Evolutionary conservation across 1,140 invertebrate genomes (phyloP).

Genomic region (Drosophila pseudoananassae): DNA sequence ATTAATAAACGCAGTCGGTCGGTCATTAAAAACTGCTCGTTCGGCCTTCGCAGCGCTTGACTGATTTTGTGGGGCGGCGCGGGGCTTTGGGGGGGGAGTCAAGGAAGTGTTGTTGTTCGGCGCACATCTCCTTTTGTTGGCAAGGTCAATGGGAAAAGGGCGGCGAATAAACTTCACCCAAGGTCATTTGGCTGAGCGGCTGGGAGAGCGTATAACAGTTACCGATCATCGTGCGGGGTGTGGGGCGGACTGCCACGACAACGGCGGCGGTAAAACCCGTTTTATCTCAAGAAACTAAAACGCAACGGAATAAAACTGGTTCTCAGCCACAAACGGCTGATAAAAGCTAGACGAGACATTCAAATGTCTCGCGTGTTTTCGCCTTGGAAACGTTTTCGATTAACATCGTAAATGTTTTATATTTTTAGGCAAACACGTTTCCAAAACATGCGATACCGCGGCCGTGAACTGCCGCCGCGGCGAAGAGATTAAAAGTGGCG

Average conservation of each 20-base stretch:
- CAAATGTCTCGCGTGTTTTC: slow-evolving; percentile 8
- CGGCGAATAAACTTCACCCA: slow-evolving; percentile 23
- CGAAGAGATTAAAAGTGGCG: slow-evolving; percentile 11
- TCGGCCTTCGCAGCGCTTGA: slow-evolving; percentile 35
- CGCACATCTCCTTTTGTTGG: slow-evolving; percentile 11
- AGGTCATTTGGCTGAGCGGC: slow-evolving; percentile 21
- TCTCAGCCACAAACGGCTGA: slow-evolving; percentile 16
- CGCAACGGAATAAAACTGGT: slow-evolving; percentile 42
- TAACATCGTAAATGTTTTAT: slow-evolving; percentile 20
- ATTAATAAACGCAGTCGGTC: slow-evolving; percentile 26
- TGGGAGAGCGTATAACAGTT: slow-evolving; percentile 32
- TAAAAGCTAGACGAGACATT: slow-evolving; percentile 32
- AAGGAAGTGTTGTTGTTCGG: slow-evolving; percentile 2
- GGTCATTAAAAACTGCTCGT: slow-evolving; percentile 29
- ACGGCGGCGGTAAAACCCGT: slow-evolving; percentile 18
- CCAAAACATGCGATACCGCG: slow-evolving; percentile 17
- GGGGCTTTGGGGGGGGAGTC: not conserved
- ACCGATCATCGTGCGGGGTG: not conserved
- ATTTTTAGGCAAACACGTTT: slow-evolving; percentile 33
- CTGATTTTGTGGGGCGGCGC: not conserved
- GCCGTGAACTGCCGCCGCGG: slow-evolving; percentile 23
- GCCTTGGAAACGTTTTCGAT: slow-evolving; percentile 42
- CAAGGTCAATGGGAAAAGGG: slow-evolving; percentile 38
- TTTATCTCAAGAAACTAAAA: slow-evolving; percentile 36
- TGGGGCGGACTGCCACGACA: not conserved